Percentiles rank a stretch among this genome's conserved stretches.
phyloP scores from a whole-genome alignment of 2,888 invertebrate genomes.

The Cyclophora albipunctata region DNA sequence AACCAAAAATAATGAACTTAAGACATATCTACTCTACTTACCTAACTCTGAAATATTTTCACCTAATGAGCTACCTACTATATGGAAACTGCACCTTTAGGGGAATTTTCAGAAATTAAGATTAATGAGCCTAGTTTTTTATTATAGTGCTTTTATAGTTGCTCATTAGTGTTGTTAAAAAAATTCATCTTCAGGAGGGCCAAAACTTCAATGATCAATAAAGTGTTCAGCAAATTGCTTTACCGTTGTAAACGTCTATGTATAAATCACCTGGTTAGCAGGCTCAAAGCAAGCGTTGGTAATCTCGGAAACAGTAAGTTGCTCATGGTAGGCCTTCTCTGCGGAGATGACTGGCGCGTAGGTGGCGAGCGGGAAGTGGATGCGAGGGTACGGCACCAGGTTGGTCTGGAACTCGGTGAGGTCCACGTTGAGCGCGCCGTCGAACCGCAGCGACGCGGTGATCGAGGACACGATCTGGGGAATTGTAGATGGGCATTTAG shows the following conservation, averaged over 20 bases:
- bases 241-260: too few relatives aligned
- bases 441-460: slow-evolving; percentile 93
- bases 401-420: slow-evolving; percentile 96
- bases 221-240: too few relatives aligned
- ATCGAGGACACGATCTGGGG: slow-evolving; percentile 92
- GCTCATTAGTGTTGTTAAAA: too few relatives aligned
- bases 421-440: slow-evolving; percentile 94
- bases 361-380: slow-evolving; percentile 94
- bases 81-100: too few relatives aligned
- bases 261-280: slow-evolving; percentile 83
- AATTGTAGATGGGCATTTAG: not conserved
- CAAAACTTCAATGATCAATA: too few relatives aligned
- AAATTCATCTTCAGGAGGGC: too few relatives aligned
- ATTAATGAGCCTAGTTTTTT: too few relatives aligned
- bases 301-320: slow-evolving; percentile 91
- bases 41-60: too few relatives aligned
- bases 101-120: too few relatives aligned
- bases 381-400: slow-evolving; percentile 94
- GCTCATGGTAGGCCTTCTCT: slow-evolving; percentile 95
- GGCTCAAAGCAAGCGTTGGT: slow-evolving; percentile 97
- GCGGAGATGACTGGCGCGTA: slow-evolving; percentile 95
- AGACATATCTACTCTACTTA: too few relatives aligned
- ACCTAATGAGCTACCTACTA: too few relatives aligned
- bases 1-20: slow-evolving; percentile 11
- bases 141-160: too few relatives aligned